These are phyloP conservation scores for Psilanteris sp. DNA, from an alignment of 1,140 invertebrate species.

Conservation along the genomic window DNA sequence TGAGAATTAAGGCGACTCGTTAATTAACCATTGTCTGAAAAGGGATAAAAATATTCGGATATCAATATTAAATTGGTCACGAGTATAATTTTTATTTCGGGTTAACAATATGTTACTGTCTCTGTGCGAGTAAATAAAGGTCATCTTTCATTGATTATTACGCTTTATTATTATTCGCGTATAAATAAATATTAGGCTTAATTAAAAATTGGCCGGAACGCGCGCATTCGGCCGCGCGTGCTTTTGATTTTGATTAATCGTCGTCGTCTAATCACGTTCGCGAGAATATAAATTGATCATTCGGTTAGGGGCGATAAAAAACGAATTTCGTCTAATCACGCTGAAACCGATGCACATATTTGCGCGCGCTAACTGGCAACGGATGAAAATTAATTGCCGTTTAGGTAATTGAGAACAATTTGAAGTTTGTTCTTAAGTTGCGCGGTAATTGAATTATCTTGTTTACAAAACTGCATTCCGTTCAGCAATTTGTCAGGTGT, in stretches of 20 bases:
- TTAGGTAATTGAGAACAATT: conserved; percentile 1
- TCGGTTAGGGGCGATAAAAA: too few relatives aligned
- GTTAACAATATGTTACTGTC: conserved; percentile 11
- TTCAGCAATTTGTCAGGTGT: conserved; percentile 16
- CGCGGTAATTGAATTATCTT: conserved; percentile 14
- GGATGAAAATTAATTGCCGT: conserved; percentile 17
- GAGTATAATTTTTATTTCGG: conserved; percentile 3
- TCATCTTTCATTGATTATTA: conserved; percentile 23
- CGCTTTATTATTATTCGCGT: conserved; percentile 22
- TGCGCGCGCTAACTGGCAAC: conserved; percentile 8
- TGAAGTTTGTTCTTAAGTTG: neutral
- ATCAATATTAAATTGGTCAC: neutral
- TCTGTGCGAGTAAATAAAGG: conserved; percentile 8
- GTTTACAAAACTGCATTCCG: conserved; percentile 3
- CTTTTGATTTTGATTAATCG: conserved; percentile 28
- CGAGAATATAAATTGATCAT: too few relatives aligned
- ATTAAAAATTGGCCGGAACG: too few relatives aligned
- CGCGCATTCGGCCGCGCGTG: too few relatives aligned
- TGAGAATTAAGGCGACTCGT: too few relatives aligned
- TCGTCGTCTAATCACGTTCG: too few relatives aligned
- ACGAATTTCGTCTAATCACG: too few relatives aligned
- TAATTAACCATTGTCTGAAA: too few relatives aligned
- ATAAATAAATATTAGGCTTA: too few relatives aligned
- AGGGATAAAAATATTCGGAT: too few relatives aligned
- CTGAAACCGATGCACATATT: conserved; percentile 5